Conservation (phyloP, 1,140 invertebrate genomes). For the Oreohelix idahoensis region DNA sequence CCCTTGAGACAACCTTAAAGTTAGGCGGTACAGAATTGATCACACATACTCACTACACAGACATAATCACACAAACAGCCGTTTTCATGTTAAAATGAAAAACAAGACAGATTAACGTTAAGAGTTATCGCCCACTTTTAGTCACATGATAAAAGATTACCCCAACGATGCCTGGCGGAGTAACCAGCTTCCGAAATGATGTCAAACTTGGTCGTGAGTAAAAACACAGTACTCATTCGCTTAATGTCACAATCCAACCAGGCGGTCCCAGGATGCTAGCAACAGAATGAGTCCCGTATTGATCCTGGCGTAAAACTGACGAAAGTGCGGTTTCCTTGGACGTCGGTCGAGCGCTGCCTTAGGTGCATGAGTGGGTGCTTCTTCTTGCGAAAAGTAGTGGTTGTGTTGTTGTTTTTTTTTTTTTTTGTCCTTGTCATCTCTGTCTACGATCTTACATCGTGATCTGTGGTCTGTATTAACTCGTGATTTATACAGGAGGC, state of each 20-base stretch:
- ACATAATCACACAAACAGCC: too few relatives aligned
- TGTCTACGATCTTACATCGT: not conserved
- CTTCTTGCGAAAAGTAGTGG: not conserved
- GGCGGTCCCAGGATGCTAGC: not conserved
- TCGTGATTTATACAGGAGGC: not conserved
- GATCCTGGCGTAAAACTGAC: not conserved
- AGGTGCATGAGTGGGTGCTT: not conserved
- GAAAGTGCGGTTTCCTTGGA: not conserved
- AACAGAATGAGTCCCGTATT: not conserved
- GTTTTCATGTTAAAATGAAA: too few relatives aligned
- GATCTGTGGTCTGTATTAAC: not conserved
- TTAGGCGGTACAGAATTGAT: too few relatives aligned
- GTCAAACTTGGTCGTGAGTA: not conserved
- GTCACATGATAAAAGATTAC: not conserved
- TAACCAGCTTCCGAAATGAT: not conserved
- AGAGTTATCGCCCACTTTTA: not conserved
- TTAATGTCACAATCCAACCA: not conserved
- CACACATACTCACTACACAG: too few relatives aligned
- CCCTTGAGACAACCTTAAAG: too few relatives aligned
- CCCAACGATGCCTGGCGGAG: not conserved
- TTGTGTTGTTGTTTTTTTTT: too few relatives aligned
- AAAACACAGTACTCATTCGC: not conserved
- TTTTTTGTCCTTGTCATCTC: not conserved
- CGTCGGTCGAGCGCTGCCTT: not conserved
- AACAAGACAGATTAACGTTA: too few relatives aligned